Base-by-base conservation (phyloP, 2,797 vertebrate species). In the Phylloscopus collybita region DNA sequence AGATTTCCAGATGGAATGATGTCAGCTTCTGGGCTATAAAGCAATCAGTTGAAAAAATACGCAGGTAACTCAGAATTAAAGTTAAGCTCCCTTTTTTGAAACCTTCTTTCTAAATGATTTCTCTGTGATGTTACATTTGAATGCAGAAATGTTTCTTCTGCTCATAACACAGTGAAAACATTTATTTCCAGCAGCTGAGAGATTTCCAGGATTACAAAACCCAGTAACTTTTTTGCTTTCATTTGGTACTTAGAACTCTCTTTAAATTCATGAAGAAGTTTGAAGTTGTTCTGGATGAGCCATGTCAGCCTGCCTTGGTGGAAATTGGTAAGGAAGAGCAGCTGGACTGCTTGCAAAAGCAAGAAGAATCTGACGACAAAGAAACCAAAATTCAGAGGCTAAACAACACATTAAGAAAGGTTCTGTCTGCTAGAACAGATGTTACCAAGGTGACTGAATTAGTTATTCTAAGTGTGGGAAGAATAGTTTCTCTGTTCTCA, bases 1-100 rank as follows among this genome's bases (percentile, higher is more conserved):
- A 99, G 97, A 99, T 99, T 97, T 99, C 99, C 8, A 99, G 97
- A 88, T 99, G 99, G 99, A 99, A 99, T 56, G 99, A 99, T n/a
- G 98, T 99, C 93, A 99, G 98, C 96, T 99, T 99, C 97, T 99
- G 99, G 99, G 98, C 99, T 92, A 98, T 99, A 96, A 99, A 99
- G 76, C 99, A 99, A 20, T 99, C 99, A 3, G 99, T 99, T 96
- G 99, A 99, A 94, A 99, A 99, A 96, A 99, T 99, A 19, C 99
- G 99, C 96, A 98, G 99, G 99, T 99, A 97, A 97, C 34, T 81
- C 22, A 36, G 78, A 97, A 50, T n/a, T 74, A 20, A 69, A 29
- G 54, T 30, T 76, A 45, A 74, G 21, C 22, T 90, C 34, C 7
- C 1, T 25, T 3, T 81, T 78, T 90, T 18, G 66, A 93, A 92